Conservation (phyloP, 2,113 vertebrate genomes). For the Callorhinus ursinus region DNA sequence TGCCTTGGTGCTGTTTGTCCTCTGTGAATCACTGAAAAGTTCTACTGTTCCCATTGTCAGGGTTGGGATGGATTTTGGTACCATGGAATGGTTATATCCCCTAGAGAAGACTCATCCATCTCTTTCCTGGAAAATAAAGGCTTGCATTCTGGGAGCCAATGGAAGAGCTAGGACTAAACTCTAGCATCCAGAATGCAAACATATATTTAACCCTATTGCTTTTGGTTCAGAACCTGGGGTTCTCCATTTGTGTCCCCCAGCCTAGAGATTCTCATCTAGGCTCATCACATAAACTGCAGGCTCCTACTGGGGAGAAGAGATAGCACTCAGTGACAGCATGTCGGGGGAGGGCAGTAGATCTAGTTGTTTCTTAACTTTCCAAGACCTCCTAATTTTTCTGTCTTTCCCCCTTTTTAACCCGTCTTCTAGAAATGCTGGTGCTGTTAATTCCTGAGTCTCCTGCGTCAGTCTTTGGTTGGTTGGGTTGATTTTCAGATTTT, state of each 20-base stretch:
- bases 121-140: background rate
- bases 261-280: background rate
- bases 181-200: background rate
- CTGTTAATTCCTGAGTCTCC: background rate
- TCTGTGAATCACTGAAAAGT: background rate
- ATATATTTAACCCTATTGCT: background rate
- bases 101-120: background rate
- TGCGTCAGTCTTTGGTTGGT: background rate
- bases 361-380: background rate
- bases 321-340: background rate
- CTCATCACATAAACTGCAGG: background rate
- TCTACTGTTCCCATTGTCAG: background rate
- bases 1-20: background rate
- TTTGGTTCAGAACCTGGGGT: background rate
- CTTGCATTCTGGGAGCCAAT: background rate
- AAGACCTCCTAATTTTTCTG: background rate
- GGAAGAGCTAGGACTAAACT: background rate
- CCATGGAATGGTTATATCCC: background rate
- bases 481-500: background rate
- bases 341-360: fast-evolving
- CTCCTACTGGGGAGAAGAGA: background rate
- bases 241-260: background rate
- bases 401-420: background rate
- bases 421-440: background rate
- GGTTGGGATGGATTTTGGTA: background rate